These are phyloP conservation scores for Cavia porcellus DNA, from an alignment of 2,113 vertebrate genomes.

Conservation along the genomic window DNA sequence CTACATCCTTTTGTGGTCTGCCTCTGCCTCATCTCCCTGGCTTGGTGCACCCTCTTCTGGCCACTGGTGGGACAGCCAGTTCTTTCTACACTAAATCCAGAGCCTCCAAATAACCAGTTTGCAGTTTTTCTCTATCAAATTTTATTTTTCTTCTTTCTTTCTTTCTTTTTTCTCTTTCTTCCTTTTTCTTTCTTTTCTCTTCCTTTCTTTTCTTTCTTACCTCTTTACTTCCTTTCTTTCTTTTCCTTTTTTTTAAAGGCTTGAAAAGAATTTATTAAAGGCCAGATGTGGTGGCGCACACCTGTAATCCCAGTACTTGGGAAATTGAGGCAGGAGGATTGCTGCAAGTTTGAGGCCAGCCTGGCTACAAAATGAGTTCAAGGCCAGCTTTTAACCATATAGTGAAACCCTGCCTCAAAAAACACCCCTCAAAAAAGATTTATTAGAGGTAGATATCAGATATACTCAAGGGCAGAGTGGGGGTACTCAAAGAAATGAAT, in stretches of 20 bases:
- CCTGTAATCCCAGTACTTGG: too few species aligned
- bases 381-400: too few species aligned
- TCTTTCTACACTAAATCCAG: not conserved
- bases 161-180: not conserved
- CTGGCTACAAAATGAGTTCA: too few species aligned
- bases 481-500: not conserved
- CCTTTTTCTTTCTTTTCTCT: too few species aligned
- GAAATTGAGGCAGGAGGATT: too few species aligned
- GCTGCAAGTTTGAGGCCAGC: too few species aligned
- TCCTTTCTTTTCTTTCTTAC: too few species aligned
- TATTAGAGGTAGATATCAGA: not conserved
- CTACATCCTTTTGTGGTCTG: not conserved
- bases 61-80: not conserved
- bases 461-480: not conserved
- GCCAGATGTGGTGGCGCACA: too few species aligned
- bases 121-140: not conserved
- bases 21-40: slow-evolving; percentile 16
- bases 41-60: slow-evolving; percentile 72
- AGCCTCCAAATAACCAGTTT: not conserved
- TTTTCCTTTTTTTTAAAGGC: not conserved
- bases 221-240: not conserved
- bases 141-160: not conserved
- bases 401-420: too few species aligned
- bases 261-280: not conserved
- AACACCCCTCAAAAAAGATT: too few species aligned